phyloP scores from a whole-genome alignment of 2,888 invertebrate genomes.

The Linnaemya vulpina region DNA sequence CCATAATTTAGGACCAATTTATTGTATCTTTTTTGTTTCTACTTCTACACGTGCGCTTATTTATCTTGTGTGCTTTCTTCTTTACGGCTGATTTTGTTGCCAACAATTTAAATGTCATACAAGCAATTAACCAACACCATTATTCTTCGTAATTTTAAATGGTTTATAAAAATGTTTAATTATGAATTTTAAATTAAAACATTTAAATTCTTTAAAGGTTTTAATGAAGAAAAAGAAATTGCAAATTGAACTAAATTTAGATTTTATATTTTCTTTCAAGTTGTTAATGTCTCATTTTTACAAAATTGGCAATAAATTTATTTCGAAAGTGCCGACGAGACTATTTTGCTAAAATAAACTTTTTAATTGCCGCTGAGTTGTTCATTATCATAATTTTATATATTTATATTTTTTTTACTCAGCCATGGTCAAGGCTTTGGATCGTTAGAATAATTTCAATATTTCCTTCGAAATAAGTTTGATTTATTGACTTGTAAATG shows the following conservation, averaged over 20 bases:
- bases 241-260: constrained; percentile 22
- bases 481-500: constrained; percentile 25
- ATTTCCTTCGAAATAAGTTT: constrained; percentile 30
- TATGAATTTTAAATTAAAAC: constrained; percentile 26
- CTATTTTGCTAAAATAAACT: constrained; percentile 1
- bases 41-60: constrained; percentile 18
- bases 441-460: constrained; percentile 34
- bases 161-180: constrained; percentile 7
- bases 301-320: constrained; percentile 15
- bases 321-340: constrained; percentile 19
- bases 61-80: not conserved
- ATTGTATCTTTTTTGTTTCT: constrained; percentile 19
- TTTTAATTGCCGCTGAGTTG: constrained; percentile 32
- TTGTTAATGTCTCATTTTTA: constrained; percentile 18
- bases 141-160: constrained; percentile 40
- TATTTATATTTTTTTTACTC: not conserved
- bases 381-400: not conserved
- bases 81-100: constrained; percentile 25
- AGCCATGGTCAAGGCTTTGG: constrained; percentile 57
- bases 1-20: constrained; percentile 50
- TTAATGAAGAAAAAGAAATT: constrained; percentile 34
- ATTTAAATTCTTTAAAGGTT: constrained; percentile 20
- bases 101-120: constrained; percentile 66
- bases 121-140: constrained; percentile 51
- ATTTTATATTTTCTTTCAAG: not conserved